Evolutionary conservation across 2,888 invertebrate genomes (phyloP).

Genomic region (Smittia aterrima): DNA sequence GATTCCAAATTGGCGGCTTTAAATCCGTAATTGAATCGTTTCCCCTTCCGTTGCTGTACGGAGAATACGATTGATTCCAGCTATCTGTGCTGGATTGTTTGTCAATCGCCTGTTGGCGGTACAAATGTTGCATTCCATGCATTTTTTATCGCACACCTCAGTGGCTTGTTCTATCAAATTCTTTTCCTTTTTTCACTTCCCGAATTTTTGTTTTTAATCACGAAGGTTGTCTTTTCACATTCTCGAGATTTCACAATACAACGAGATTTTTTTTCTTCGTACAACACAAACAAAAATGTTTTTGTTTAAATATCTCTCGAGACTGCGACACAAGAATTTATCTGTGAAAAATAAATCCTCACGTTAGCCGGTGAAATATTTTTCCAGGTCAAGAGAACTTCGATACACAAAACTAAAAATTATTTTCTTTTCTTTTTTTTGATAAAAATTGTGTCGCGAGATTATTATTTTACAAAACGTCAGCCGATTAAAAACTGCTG

Average conservation of each 20-base stretch:
- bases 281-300: too few species aligned
- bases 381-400: too few species aligned
- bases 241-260: neutral
- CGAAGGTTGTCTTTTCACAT: neutral
- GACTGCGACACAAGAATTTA: too few species aligned
- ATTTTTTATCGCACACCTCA: slow-evolving; percentile 45
- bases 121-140: slow-evolving; percentile 54
- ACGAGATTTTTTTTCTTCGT: neutral
- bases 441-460: too few species aligned
- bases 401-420: too few species aligned
- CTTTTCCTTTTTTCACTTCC: neutral
- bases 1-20: slow-evolving; percentile 49
- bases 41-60: neutral
- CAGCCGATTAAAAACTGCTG: too few species aligned
- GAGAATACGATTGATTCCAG: slow-evolving; percentile 48
- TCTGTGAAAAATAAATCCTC: too few species aligned
- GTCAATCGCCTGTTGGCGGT: slow-evolving; percentile 54
- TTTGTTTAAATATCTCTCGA: too few species aligned
- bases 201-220: neutral
- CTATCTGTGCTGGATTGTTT: slow-evolving; percentile 56
- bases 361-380: too few species aligned
- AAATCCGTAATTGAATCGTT: slow-evolving; percentile 46
- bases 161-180: neutral
- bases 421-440: too few species aligned
- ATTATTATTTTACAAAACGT: too few species aligned